These are phyloP conservation scores for Eubucco bourcierii DNA, from an alignment of 2,113 vertebrate species.

Conservation along the genomic window DNA sequence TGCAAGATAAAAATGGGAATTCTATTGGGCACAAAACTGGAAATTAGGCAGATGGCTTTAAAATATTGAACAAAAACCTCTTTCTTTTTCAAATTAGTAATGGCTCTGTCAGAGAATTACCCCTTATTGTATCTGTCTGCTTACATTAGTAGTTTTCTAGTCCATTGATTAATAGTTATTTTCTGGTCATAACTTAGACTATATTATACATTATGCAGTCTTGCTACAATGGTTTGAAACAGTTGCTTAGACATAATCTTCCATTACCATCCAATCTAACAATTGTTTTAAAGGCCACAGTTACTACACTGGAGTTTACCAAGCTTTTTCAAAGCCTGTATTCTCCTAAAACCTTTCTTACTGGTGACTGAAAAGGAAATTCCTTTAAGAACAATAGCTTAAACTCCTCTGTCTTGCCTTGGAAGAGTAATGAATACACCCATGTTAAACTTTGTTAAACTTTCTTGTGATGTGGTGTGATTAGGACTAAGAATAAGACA, in stretches of 20 bases:
- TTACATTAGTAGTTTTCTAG: background rate
- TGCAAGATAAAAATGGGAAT: background rate
- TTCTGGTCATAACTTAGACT: background rate
- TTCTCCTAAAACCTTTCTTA: background rate
- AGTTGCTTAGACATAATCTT: background rate
- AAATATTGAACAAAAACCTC: background rate
- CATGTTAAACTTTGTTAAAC: background rate
- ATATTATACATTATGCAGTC: background rate
- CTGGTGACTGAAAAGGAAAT: background rate
- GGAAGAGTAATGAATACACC: background rate
- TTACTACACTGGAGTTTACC: background rate
- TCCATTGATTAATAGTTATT: background rate
- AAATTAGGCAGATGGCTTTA: background rate
- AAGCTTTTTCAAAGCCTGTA: background rate
- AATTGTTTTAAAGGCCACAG: background rate
- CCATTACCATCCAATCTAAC: background rate
- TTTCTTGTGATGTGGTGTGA: background rate
- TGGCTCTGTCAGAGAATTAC: background rate
- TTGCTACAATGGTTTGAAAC: background rate
- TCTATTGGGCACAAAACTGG: background rate
- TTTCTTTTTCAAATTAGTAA: background rate
- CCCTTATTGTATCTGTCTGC: background rate
- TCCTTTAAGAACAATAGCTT: background rate
- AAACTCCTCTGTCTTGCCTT: background rate
- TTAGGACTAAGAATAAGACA: background rate